These are phyloP conservation scores for Ellobius talpinus DNA, from an alignment of 2,113 vertebrate genomes.

Conservation along the genomic window DNA sequence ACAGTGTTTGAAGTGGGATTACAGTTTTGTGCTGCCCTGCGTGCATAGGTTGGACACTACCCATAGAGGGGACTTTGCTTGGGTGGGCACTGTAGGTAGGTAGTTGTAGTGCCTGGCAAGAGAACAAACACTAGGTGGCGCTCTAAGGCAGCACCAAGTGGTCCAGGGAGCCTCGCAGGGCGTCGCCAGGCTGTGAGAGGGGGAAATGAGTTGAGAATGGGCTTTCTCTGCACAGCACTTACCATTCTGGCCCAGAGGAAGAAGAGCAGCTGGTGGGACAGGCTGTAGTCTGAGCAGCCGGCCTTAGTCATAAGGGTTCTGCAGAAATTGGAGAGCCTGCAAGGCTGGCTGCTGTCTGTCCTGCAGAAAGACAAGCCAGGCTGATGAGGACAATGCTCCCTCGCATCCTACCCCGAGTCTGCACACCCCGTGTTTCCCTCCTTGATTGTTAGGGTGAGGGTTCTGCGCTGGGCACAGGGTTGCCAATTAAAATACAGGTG, in stretches of 20 bases:
- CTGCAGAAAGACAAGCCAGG: constrained; percentile 77
- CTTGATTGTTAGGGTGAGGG: background rate
- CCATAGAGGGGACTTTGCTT: accelerated
- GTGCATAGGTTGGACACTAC: background rate
- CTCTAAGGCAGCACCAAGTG: background rate
- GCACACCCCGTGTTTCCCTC: accelerated
- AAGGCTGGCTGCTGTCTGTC: constrained; percentile 88
- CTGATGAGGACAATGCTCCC: too few relatives aligned
- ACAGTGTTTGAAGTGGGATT: background rate
- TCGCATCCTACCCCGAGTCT: background rate
- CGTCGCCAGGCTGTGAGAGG: accelerated
- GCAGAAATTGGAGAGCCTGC: constrained; percentile 88
- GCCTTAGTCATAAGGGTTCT: constrained; percentile 88
- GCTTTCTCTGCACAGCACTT: background rate
- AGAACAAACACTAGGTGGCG: background rate
- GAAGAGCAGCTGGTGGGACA: constrained; percentile 94
- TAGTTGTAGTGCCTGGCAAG: too few relatives aligned
- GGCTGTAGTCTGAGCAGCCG: constrained; percentile 87
- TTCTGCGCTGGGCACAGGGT: background rate
- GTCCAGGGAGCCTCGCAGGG: background rate
- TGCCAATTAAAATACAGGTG: background rate
- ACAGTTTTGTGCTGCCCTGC: background rate
- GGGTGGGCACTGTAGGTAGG: accelerated
- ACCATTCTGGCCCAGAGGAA: constrained; percentile 92
- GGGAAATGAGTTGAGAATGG: background rate